Conservation (phyloP, 2,113 vertebrate genomes). For the Oxyura jamaicensis region DNA sequence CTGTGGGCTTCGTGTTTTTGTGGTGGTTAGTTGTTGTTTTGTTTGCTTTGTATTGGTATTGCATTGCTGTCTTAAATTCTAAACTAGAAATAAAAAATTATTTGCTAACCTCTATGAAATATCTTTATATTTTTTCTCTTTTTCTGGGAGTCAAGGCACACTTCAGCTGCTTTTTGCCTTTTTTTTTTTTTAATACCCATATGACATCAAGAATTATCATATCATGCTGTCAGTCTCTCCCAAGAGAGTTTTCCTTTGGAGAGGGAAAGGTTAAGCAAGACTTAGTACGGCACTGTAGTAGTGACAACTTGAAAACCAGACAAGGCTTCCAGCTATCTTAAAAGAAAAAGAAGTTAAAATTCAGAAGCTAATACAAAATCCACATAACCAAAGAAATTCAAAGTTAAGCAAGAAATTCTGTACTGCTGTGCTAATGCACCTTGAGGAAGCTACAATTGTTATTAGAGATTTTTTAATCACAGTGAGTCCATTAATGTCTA, state of each 20-base stretch:
- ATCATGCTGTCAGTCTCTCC: neutral
- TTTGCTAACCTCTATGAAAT: neutral
- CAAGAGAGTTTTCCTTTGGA: neutral
- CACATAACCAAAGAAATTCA: slow-evolving; percentile 8
- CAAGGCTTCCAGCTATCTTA: neutral
- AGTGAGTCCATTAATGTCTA: neutral
- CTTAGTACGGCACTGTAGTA: neutral
- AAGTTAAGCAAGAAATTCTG: slow-evolving; percentile 5
- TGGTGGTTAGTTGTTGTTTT: neutral
- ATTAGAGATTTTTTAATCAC: neutral
- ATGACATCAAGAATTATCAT: neutral
- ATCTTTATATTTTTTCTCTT: neutral
- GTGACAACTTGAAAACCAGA: neutral
- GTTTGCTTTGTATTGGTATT: neutral
- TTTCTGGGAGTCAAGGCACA: neutral
- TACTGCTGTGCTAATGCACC: neutral
- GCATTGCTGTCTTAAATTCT: neutral
- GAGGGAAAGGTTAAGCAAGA: neutral
- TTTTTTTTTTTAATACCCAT: neutral
- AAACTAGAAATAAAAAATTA: neutral
- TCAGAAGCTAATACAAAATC: neutral
- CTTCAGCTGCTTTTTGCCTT: neutral
- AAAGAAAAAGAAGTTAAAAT: neutral
- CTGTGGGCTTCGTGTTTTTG: neutral
- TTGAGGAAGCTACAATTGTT: neutral